Evolutionary conservation across 1,140 invertebrate species (phyloP).

Genomic region (Mesaphorura yosii): DNA sequence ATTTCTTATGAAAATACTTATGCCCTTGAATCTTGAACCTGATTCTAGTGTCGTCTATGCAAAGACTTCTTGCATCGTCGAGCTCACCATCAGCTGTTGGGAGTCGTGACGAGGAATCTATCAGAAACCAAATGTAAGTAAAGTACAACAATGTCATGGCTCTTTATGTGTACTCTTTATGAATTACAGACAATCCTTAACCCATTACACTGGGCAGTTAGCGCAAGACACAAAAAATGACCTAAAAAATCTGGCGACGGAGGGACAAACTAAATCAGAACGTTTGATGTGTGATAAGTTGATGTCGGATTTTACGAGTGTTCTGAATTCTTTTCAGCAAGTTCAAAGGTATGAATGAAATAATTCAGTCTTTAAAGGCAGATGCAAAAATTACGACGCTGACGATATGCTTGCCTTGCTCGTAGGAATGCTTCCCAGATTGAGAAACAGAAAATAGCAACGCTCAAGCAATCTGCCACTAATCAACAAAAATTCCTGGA

Average conservation of each 20-base stretch:
- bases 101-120: too few species aligned
- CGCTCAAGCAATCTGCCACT: too few species aligned
- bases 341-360: conserved; percentile 40
- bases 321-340: conserved; percentile 72
- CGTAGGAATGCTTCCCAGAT: too few species aligned
- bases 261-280: conserved; percentile 37
- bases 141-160: too few species aligned
- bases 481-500: too few species aligned
- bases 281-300: conserved; percentile 84
- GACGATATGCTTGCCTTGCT: too few species aligned
- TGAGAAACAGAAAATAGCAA: too few species aligned
- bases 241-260: conserved; percentile 71
- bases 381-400: too few species aligned
- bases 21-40: too few species aligned
- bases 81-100: conserved; percentile 77
- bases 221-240: conserved; percentile 84
- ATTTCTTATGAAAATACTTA: too few species aligned
- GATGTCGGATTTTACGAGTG: conserved; percentile 83
- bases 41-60: conserved; percentile 77
- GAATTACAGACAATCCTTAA: conserved; percentile 84
- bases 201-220: conserved; percentile 88
- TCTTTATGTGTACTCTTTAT: too few species aligned
- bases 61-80: conserved; percentile 81
- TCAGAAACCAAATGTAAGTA: conserved; percentile 51
- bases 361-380: too few species aligned